Percentiles rank a stretch among this genome's conserved stretches.
Conservation (phyloP, 2,113 vertebrate genomes). For the Ceyx margarethae region DNA sequence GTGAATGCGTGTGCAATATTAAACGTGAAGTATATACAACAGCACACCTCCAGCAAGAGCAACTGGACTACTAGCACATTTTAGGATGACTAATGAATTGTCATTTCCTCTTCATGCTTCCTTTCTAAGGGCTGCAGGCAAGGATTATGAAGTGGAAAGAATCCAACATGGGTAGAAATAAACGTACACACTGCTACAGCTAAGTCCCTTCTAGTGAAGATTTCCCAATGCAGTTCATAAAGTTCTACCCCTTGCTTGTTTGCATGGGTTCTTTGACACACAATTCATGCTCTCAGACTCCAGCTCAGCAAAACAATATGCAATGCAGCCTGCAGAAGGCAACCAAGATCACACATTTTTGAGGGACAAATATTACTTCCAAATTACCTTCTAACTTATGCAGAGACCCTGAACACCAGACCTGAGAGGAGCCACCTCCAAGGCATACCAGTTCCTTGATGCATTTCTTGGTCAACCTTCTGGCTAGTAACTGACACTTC, state of each 20-base stretch:
- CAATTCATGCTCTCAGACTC: not conserved
- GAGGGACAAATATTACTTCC: not conserved
- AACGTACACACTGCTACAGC: not conserved
- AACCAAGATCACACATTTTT: not conserved
- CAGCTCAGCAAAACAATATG: not conserved
- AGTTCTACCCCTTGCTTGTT: not conserved
- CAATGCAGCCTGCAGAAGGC: not conserved
- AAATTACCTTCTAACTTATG: not conserved
- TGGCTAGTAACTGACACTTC: not conserved
- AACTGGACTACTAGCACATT: not conserved
- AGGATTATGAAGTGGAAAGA: not conserved
- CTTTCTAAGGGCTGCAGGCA: not conserved
- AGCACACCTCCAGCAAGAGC: not conserved
- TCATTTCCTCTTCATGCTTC: not conserved
- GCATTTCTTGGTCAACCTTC: not conserved
- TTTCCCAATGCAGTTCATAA: not conserved
- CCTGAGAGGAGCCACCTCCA: not conserved
- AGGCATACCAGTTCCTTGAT: not conserved
- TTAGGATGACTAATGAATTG: not conserved
- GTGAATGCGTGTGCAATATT: not conserved
- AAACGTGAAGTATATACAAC: not conserved
- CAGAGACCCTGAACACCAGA: not conserved
- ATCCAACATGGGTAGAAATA: not conserved
- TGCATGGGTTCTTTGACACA: not conserved
- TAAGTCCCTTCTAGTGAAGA: not conserved